Evolutionary conservation across 1,140 invertebrate genomes (phyloP).

Genomic region (Drosophila prosaltans): DNA sequence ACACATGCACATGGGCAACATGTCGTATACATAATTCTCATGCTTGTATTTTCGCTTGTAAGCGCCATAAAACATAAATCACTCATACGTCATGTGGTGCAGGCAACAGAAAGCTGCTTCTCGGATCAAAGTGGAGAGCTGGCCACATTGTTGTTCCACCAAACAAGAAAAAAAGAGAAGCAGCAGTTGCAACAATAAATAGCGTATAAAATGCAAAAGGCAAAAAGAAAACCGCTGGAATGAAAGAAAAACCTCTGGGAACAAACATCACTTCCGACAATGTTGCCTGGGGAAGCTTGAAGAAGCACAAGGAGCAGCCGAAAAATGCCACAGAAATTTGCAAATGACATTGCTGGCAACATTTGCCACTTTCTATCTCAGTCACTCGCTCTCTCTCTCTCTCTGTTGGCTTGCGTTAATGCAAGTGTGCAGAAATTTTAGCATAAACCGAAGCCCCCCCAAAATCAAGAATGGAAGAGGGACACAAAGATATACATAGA

Average conservation of each 20-base stretch:
- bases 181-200: constrained; percentile 54
- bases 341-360: constrained; percentile 47
- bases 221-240: constrained; percentile 52
- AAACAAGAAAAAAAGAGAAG: background rate
- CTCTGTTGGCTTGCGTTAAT: constrained; percentile 38
- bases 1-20: constrained; percentile 4
- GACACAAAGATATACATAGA: too few species aligned
- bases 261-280: constrained; percentile 49
- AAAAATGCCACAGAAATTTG: constrained; percentile 54
- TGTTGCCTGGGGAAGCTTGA: constrained; percentile 40
- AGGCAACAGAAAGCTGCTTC: constrained; percentile 56
- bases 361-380: background rate
- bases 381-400: too few species aligned
- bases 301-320: constrained; percentile 9
- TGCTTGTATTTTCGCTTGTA: constrained; percentile 30
- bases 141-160: constrained; percentile 61
- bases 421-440: constrained; percentile 46
- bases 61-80: constrained; percentile 61
- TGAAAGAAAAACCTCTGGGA: constrained; percentile 17
- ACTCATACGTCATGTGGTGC: constrained; percentile 75
- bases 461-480: too few species aligned
- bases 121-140: constrained; percentile 34
- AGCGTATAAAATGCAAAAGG: constrained; percentile 54
- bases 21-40: constrained; percentile 60
- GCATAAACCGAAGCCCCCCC: constrained; percentile 10